phyloP scores from a whole-genome alignment of 2,113 vertebrate species.

The Anser brachyrhynchus region DNA sequence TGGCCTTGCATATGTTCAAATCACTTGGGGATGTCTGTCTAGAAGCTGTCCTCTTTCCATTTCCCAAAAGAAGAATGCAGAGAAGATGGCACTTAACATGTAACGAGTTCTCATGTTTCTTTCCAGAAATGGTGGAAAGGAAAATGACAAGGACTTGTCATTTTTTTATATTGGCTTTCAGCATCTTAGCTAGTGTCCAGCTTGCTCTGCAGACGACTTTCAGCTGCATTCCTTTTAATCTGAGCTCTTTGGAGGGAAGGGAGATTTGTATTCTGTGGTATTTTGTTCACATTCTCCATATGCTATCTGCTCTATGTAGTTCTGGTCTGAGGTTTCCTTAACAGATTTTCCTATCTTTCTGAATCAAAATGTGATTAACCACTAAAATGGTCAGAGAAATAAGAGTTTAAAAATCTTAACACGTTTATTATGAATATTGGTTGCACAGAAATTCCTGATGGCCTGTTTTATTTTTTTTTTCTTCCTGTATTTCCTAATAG shows the following conservation, averaged over 20 bases:
- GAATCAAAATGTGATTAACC: not conserved
- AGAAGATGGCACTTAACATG: not conserved
- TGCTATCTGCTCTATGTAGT: not conserved
- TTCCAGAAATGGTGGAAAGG: not conserved
- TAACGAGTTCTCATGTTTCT: not conserved
- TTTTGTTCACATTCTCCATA: not conserved
- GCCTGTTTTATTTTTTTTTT: not conserved
- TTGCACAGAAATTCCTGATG: not conserved
- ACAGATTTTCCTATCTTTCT: not conserved
- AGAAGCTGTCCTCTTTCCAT: not conserved
- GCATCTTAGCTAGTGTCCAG: not conserved
- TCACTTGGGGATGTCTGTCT: not conserved
- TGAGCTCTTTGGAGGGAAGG: not conserved
- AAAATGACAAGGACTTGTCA: not conserved
- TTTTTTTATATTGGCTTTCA: not conserved
- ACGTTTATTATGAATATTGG: not conserved
- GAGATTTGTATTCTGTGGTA: not conserved
- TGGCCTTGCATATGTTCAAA: not conserved
- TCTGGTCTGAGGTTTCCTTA: not conserved
- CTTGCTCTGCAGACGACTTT: not conserved
- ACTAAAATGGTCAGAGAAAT: not conserved
- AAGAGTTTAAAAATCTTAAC: not conserved
- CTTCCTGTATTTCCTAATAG: not conserved
- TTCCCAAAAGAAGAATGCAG: not conserved
- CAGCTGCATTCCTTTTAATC: not conserved